Conservation (phyloP, 2,797 vertebrate species). For the Anguilla obscura region DNA sequence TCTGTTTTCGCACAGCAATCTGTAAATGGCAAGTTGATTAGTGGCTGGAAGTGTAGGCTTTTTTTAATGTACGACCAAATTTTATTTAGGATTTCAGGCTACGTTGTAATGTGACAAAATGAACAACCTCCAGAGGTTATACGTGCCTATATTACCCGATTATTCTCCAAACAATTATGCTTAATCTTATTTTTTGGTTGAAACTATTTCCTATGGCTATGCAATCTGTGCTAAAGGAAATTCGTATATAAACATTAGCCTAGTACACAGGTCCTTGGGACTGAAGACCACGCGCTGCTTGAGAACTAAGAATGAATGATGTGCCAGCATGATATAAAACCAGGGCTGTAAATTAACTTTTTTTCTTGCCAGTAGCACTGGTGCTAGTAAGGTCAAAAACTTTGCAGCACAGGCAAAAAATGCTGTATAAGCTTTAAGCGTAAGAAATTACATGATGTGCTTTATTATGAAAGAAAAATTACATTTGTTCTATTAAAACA, state of each 20-base stretch:
- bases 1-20: neutral
- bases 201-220: neutral
- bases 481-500: no score
- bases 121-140: slow-evolving; percentile 2
- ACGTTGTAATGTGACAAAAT: neutral
- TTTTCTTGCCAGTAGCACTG: neutral
- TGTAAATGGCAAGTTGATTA: neutral
- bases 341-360: neutral
- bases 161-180: neutral
- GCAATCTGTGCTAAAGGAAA: neutral
- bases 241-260: neutral
- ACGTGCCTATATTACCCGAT: neutral
- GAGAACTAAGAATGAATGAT: neutral
- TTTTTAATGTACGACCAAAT: neutral
- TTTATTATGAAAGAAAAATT: no score
- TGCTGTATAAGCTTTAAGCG: no score
- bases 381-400: neutral
- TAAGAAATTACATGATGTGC: no score
- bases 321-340: neutral
- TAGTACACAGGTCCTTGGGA: neutral
- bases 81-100: neutral
- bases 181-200: slow-evolving; percentile 1
- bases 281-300: neutral
- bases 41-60: neutral
- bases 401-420: neutral